Evolutionary conservation across 2,888 invertebrate species (phyloP), one percentile per base, ranked within the genome.

Genomic region (Napeogenes inachia): DNA sequence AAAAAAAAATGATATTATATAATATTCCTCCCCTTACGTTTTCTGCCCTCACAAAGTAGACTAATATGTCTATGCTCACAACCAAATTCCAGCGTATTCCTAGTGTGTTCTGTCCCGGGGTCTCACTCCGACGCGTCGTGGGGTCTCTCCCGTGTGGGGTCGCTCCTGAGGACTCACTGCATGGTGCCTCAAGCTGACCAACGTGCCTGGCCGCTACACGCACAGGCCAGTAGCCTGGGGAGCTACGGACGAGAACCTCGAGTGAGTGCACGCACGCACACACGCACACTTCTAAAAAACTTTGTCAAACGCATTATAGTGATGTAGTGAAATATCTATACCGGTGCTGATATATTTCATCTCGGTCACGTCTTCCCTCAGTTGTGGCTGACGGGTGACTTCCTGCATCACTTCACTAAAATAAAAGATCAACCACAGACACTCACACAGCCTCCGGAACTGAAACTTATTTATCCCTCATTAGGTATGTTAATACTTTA

Each of bases 201-300:
- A 12, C 53, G 62, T 5, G 33, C 56, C 13, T 95, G 96, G 93
- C 93, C 94, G 0, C 87, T 98, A 0, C 80, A 97, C 3, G 95
- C 95, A 0, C 98, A 99, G 84, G 95, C 97, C 61, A 98, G 98
- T 42, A 98, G 98, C 69, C 94, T 99, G 50, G 99, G 98, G 33
- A 95, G 95, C 66, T 92, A 96, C 58, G 98, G 98, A 2, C 90
- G 93, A 12, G 92, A 91, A 57, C 87, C 94, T 0, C 80, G 79
- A 78, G 91, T 89, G 62, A 64, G 68, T 12, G 10, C 10, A 42
- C 42, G 3, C 10, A 42, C 10, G 42, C 42, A 42, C 42, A 12
- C 42, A 42, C 8, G 3, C 42, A 42, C 42, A 12, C 42, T 21
- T 21, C 21, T 21, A 21, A 42, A 6, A 42, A 6, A 12, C 3